Percentiles rank a stretch among this genome's conserved stretches.
phyloP scores from a whole-genome alignment of 2,797 vertebrate genomes.

The Selene dorsalis region DNA sequence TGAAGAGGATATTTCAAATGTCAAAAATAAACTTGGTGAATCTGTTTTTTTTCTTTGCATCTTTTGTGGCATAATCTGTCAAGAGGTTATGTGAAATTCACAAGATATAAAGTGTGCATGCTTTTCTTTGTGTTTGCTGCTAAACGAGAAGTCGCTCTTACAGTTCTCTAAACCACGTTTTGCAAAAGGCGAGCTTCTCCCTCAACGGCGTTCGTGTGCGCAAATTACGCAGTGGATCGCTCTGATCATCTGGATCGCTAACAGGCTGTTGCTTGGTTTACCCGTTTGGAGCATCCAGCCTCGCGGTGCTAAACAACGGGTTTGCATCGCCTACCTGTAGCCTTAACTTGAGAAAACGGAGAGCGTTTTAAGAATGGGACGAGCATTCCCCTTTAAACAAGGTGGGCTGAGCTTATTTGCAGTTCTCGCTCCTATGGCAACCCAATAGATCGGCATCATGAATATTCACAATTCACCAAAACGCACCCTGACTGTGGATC shows the following conservation, averaged over 20 bases:
- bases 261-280: not conserved
- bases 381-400: slow-evolving; percentile 82
- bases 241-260: not conserved
- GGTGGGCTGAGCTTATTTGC: slow-evolving; percentile 90
- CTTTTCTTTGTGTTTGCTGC: not conserved
- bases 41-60: not conserved
- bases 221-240: slow-evolving; percentile 68
- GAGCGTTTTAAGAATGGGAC: slow-evolving; percentile 80
- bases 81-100: not conserved
- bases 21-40: not conserved
- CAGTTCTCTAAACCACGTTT: no score
- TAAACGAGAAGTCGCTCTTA: not conserved
- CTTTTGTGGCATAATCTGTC: not conserved
- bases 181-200: not conserved
- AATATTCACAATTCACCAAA: slow-evolving; percentile 91
- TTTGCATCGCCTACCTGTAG: slow-evolving; percentile 71
- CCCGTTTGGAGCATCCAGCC: slow-evolving; percentile 17
- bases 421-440: slow-evolving; percentile 95
- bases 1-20: not conserved
- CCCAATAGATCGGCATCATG: slow-evolving; percentile 92
- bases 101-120: not conserved
- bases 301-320: slow-evolving; percentile 33
- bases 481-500: slow-evolving; percentile 87
- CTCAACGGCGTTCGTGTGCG: slow-evolving; percentile 31
- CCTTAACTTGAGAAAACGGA: slow-evolving; percentile 57